Base-by-base conservation (phyloP, 2,113 vertebrate species). In the Dipodomys spectabilis region DNA sequence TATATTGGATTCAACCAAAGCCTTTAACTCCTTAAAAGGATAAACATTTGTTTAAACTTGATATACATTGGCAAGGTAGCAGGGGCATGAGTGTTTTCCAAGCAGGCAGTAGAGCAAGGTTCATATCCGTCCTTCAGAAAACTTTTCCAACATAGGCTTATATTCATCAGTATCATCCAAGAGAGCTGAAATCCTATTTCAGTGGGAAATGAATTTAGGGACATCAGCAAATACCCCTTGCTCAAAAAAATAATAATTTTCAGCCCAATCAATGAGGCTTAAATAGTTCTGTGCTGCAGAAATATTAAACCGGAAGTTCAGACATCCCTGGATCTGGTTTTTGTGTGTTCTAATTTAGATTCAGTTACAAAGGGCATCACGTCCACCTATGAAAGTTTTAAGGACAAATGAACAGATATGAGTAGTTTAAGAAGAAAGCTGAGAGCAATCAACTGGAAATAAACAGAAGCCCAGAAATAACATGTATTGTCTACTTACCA, bases 41-140 rank as follows among this genome's bases (percentile, higher is more conserved):
- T 82, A 92, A 92, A 90, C 23, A 68, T 88, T 75, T 82, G 60
- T 93, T 64, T n/a, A 79, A 88, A 92, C 30, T 73, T 75, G 81
- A 62, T 86, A 69, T 64, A 35, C 18, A 77, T 82, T 91, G 88
- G 72, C 71, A 68, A 44, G 32, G 16, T 78, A 74, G 32, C 45
- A 87, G 45, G 75, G 44, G 71, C 73, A 93, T 67, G 32, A 82
- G 27, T 25, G 19, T 85, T 96, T 93, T 93, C 80, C 35, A 82
- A 82, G 49, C 15, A 84, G 45, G n/a, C 35, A n/a, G 85, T 88
- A 80, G 10, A 95, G 8, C 39, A 74, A 30, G 5, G 2, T 86
- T 35, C 27, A 45, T 72, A 94, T 75, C 67, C 80, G 39, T 91
- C 13, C 75, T 94, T 72, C n/a, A 80, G 12, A 57, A 35, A 88